These are phyloP conservation scores for Gambusia affinis DNA, from an alignment of 2,113 vertebrate species.

Conservation along the genomic window DNA sequence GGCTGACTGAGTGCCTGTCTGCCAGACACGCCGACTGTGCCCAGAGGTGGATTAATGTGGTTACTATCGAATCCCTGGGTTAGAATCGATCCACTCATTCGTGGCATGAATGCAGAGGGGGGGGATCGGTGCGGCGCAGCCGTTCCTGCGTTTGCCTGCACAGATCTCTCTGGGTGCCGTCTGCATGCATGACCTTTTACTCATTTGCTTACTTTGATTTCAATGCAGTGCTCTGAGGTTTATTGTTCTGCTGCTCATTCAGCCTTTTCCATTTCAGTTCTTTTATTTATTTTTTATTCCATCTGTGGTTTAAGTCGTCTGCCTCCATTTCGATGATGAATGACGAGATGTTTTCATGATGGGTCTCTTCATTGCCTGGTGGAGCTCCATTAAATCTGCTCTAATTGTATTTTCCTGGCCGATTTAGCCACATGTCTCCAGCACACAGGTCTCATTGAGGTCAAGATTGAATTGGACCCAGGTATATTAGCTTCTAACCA, in stretches of 20 bases:
- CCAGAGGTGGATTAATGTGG: conserved; percentile 77
- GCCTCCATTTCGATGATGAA: conserved; percentile 60
- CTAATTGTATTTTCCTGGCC: conserved; percentile 71
- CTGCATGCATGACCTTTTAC: conserved; percentile 41
- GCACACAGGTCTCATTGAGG: conserved; percentile 58
- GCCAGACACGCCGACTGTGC: conserved; percentile 64
- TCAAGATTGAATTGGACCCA: conserved; percentile 64
- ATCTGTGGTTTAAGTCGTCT: conserved; percentile 52
- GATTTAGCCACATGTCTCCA: conserved; percentile 70
- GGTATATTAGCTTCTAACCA: conserved; percentile 41
- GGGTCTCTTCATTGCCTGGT: conserved; percentile 59
- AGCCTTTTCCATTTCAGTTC: background rate
- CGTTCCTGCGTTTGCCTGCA: conserved; percentile 13
- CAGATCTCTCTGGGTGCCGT: background rate
- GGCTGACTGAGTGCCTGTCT: conserved; percentile 67
- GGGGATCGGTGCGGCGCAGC: conserved; percentile 9
- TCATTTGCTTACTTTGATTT: conserved; percentile 31
- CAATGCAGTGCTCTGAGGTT: background rate
- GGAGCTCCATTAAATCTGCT: conserved; percentile 64
- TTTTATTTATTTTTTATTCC: conserved; percentile 26
- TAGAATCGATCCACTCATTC: conserved; percentile 60
- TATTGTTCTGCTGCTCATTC: background rate
- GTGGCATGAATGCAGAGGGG: conserved; percentile 66
- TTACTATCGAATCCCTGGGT: conserved; percentile 74
- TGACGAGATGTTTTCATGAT: conserved; percentile 49